A percentile compares a stretch with the other conserved stretches of the same genome.
Evolutionary conservation across 1,140 invertebrate species (phyloP).

Genomic region (Carcinoscorpius rotundicauda): DNA sequence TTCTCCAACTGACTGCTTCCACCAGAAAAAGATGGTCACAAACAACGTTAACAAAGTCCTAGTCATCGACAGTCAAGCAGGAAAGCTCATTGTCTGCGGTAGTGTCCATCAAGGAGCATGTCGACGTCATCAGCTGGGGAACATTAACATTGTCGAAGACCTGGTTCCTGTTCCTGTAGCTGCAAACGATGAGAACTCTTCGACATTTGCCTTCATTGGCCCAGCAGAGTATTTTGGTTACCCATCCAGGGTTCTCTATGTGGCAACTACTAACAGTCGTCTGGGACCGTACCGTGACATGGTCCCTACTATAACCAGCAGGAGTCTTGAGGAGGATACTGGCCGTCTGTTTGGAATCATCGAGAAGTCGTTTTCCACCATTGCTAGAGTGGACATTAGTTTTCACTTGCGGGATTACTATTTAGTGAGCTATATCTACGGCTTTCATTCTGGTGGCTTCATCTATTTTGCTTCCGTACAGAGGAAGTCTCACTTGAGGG

Average conservation of each 20-base stretch:
- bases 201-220: conserved; percentile 86
- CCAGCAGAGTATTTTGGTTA: conserved; percentile 65
- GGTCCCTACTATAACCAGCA: conserved; percentile 79
- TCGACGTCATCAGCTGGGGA: conserved; percentile 63
- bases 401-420: conserved; percentile 71
- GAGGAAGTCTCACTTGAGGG: conserved; percentile 75
- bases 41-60: conserved; percentile 86
- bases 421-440: conserved; percentile 85
- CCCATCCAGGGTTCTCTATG: conserved; percentile 72
- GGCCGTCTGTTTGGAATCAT: conserved; percentile 47
- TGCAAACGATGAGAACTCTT: conserved; percentile 77
- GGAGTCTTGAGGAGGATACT: conserved; percentile 50
- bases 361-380: conserved; percentile 68
- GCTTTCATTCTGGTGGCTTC: conserved; percentile 84
- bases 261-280: conserved; percentile 85
- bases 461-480: conserved; percentile 91
- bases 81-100: conserved; percentile 72
- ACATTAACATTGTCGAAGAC: conserved; percentile 59
- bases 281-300: conserved; percentile 80
- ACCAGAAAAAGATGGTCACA: conserved; percentile 41
- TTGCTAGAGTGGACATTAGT: conserved; percentile 77
- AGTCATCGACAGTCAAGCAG: conserved; percentile 64
- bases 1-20: conserved; percentile 62
- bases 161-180: conserved; percentile 67
- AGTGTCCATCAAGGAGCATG: conserved; percentile 76